Conservation (phyloP, 2,113 vertebrate species). For the Syngnathoides biaculeatus region DNA sequence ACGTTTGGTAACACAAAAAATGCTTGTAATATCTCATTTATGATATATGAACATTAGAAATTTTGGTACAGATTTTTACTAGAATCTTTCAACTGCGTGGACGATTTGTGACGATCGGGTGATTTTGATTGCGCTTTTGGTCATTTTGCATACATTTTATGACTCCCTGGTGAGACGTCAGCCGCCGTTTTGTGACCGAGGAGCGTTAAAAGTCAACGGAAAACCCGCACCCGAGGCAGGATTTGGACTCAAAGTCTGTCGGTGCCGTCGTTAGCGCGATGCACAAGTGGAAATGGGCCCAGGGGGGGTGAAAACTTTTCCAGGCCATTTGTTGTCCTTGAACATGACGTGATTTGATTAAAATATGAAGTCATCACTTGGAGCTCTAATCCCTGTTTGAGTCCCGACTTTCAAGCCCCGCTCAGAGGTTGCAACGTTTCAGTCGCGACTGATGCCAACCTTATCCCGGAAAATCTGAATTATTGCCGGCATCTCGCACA, state of each 20-base stretch:
- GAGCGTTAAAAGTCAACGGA: no score
- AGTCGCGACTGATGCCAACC: neutral
- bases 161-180: no score
- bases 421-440: neutral
- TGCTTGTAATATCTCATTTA: no score
- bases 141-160: no score
- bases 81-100: no score
- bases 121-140: no score
- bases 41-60: no score
- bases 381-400: neutral
- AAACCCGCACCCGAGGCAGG: constrained; percentile 3
- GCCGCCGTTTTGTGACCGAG: no score
- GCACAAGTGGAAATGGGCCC: constrained; percentile 19
- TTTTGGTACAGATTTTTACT: no score
- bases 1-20: no score
- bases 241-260: constrained; percentile 41
- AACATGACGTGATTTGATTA: neutral
- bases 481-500: constrained; percentile 7
- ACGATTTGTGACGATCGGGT: no score
- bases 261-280: constrained; percentile 36
- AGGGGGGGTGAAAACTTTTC: neutral
- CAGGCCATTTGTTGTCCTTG: neutral
- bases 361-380: no score
- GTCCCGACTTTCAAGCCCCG: neutral
- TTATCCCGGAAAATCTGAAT: constrained; percentile 8